Evolutionary conservation across 2,113 vertebrate genomes (phyloP).

Genomic region (Oryctolagus cuniculus): DNA sequence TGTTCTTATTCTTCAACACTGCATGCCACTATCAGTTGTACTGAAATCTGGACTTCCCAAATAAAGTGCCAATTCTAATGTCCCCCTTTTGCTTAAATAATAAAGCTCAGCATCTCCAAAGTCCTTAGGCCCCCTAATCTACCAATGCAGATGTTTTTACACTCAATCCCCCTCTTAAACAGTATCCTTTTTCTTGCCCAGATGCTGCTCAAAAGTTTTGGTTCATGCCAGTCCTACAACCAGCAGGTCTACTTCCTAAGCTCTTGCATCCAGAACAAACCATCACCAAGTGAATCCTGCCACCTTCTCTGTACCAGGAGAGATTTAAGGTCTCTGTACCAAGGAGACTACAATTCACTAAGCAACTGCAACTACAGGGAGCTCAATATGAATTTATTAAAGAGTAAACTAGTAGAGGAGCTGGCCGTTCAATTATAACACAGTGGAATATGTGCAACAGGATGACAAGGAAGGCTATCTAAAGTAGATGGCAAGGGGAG

Average conservation of each 20-base stretch:
- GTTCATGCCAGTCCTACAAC: not conserved
- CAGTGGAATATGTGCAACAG: not conserved
- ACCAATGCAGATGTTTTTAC: not conserved
- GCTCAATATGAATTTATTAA: not conserved
- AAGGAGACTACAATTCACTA: not conserved
- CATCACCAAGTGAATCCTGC: not conserved
- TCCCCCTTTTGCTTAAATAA: not conserved
- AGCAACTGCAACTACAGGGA: not conserved
- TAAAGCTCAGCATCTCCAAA: not conserved
- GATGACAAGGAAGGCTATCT: not conserved
- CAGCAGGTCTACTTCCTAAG: not conserved
- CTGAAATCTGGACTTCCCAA: not conserved
- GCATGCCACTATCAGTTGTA: not conserved
- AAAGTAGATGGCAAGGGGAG: not conserved
- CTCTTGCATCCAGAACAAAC: not conserved
- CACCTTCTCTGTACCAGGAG: not conserved
- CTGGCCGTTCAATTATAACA: not conserved
- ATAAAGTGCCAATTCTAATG: not conserved
- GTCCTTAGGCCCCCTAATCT: not conserved
- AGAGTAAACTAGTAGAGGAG: not conserved
- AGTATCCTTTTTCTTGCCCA: not conserved
- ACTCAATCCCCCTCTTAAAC: not conserved
- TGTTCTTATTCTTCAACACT: not conserved
- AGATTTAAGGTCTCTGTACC: not conserved
- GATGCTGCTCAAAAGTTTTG: not conserved